Conservation (phyloP, 2,797 vertebrate genomes). For the Limosa lapponica region DNA sequence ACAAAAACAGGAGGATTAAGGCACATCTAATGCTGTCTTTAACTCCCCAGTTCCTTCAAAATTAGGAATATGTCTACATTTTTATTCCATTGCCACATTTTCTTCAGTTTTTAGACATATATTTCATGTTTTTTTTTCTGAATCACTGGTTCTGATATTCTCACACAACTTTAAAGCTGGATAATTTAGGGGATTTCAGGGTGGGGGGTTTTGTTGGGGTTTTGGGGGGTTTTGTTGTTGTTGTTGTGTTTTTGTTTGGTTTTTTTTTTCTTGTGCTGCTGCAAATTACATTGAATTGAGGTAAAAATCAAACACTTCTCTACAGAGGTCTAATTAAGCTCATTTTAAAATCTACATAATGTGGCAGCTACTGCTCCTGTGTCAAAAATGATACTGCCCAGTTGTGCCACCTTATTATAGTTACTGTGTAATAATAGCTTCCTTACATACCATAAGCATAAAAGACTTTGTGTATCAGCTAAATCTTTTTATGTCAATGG, state of each 20-base stretch:
- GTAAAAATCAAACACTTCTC: neutral
- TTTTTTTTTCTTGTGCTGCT: neutral
- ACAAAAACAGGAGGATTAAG: neutral
- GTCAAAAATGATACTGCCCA: neutral
- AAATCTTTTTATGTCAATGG: neutral
- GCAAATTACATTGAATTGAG: neutral
- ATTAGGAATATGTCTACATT: neutral
- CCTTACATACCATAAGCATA: neutral
- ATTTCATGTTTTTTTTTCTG: neutral
- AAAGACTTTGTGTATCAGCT: conserved; percentile 22
- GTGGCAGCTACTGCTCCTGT: neutral
- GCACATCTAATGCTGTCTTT: neutral
- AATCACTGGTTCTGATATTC: neutral
- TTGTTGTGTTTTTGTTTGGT: neutral
- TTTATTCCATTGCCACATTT: neutral
- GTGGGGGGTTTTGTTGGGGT: rapidly evolving
- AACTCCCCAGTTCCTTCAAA: neutral
- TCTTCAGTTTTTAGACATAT: neutral
- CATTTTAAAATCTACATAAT: conserved; percentile 1
- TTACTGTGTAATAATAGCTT: conserved; percentile 24
- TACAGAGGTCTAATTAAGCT: conserved; percentile 8
- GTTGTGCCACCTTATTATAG: neutral
- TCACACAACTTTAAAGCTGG: neutral
- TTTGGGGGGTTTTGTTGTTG: neutral
- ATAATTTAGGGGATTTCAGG: neutral